Base-by-base conservation (phyloP, 2,797 vertebrate species). In the Brotogeris chrysoptera region DNA sequence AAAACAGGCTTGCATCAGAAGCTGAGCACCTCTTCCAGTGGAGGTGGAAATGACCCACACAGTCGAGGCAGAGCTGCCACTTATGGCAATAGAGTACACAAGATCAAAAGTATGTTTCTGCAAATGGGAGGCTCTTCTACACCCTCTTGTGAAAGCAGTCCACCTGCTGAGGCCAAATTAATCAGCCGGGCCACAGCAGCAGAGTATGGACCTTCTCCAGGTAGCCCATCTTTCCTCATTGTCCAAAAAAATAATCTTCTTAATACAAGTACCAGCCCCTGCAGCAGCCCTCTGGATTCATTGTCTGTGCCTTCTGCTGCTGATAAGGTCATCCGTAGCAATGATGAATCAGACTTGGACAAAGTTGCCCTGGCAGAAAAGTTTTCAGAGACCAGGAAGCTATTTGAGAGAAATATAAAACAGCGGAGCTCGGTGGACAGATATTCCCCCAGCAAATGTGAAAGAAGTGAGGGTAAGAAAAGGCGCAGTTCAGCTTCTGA, bases 71-170 rank as follows among this genome's bases (percentile, higher is more conserved):
- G 97, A 86, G 93, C 97, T 92, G 96, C 96, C 70, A 97, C 96
- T 57, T 99, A 99, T 1, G 99, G 99, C 80, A 99, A 98, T 78
- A 97, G 99, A 80, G 98, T 99, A 50, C 98, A 98, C 96, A 99
- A 99, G 97, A 99, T 99, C 89, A 99, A 99, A 97, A 99, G 98
- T 83, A 99, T 99, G 94, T 99, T 99, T 95, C 97, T 99, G 47
- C 99, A 99, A 73, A 99, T 99, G 99, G 99, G 99, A 78, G 98
- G 98, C 46, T 96, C 97, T 34, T 95, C 95, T 38, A 41, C 92
- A 36, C 38, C 88, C 11, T 71, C 87, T 53, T 94, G 78, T 93
- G 97, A 97, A 79, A 96, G 88, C 79, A 97, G 94, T 57, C 89
- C 95, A 49, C 78, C 94, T 41, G 55, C 90, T 86, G 97, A 97